These are phyloP conservation scores for Drosophila lini DNA, from an alignment of 1,140 invertebrate species.

Conservation along the genomic window DNA sequence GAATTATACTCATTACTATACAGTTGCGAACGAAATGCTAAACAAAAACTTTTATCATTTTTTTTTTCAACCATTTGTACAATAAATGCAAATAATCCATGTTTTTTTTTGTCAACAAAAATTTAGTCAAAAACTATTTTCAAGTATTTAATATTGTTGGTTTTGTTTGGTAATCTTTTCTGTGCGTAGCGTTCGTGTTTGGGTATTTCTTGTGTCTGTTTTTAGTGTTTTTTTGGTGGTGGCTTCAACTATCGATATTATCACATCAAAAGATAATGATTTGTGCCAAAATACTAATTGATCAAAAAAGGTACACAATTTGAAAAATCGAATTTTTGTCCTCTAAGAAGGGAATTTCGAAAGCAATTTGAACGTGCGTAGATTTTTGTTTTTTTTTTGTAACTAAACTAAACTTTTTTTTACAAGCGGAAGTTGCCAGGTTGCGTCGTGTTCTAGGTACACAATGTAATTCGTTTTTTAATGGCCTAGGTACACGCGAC, in stretches of 20 bases:
- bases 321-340: conserved; percentile 21
- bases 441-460: conserved; percentile 21
- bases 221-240: conserved; percentile 25
- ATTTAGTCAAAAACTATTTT: conserved; percentile 39
- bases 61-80: conserved; percentile 58
- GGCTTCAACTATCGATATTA: conserved; percentile 35
- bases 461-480: conserved; percentile 1
- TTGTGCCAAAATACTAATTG: conserved; percentile 48
- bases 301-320: conserved; percentile 37
- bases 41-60: conserved; percentile 34
- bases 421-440: conserved; percentile 25
- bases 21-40: conserved; percentile 51
- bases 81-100: conserved; percentile 56
- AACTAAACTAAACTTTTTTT: conserved; percentile 24
- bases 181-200: conserved; percentile 22
- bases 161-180: conserved; percentile 10
- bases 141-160: conserved; percentile 7
- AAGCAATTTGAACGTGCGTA: conserved; percentile 27
- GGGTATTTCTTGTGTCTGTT: conserved; percentile 11
- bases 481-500: conserved; percentile 17
- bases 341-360: conserved; percentile 31
- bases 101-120: conserved; percentile 31
- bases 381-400: conserved; percentile 11
- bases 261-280: conserved; percentile 62
- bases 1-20: conserved; percentile 48